Evolutionary conservation across 2,113 vertebrate species (phyloP), one percentile per base, ranked within the genome.

Genomic region (Delphinus delphis): DNA sequence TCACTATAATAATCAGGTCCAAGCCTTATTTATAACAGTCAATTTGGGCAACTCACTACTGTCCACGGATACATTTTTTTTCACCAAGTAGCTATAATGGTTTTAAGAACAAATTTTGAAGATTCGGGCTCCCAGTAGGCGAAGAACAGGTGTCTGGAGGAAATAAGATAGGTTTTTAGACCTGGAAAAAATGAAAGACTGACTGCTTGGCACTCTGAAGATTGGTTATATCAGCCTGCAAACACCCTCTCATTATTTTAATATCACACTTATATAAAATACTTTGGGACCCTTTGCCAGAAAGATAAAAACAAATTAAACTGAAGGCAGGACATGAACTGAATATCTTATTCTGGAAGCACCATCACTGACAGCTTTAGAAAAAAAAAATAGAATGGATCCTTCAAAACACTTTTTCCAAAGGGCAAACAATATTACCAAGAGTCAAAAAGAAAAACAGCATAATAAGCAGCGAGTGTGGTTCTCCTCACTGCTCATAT

Each of bases 161-260:
- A 96, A 96, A 97, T n/a, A 90, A 98, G 67, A 62, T 68, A 5
- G 1, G 62, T 76, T 82, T 80, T 70, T 81, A 44, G 58, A 38
- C 44, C 14, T 67, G 13, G 23, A 47, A 94, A 80, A 76, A 36
- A 73, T 73, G 44, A 84, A 83, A 67, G 10, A 31, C 38, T 62
- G 53, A 82, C 58, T 36, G 73, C 23, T 15, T 94, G 79, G 25
- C 50, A 70, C 47, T 88, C 70, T 68, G 55, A 93, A 83, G 62
- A 50, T 0, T 60, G 47, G 60, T 36, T 79, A 6, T 44, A 81
- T 31, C 0, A 82, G 90, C 33, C 88, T 18, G 0, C 31, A 65
- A 95, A 96, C 21, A 81, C 44, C 1, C 70, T 68, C 80, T 96
- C 95, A 76, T 33, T 50, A 90, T 55, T 62, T 90, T 83, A 90